Percentiles rank a stretch among this genome's conserved stretches.
These are phyloP conservation scores for Pseudomyrmex gracilis DNA, from an alignment of 1,140 invertebrate genomes.

Conservation along the genomic window DNA sequence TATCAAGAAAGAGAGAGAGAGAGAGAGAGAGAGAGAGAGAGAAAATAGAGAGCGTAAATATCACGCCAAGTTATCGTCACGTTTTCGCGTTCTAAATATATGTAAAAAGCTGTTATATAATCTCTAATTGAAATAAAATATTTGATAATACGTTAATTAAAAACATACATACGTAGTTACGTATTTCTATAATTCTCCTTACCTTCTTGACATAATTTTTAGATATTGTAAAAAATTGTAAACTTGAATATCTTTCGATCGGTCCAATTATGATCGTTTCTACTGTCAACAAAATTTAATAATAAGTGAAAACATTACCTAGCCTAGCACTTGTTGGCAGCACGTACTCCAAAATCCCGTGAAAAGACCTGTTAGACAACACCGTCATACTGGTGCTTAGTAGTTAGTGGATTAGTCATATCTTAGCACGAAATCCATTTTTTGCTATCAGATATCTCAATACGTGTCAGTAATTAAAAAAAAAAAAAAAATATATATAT, in stretches of 20 bases:
- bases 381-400: slow-evolving; percentile 79
- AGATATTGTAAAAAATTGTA: slow-evolving; percentile 22
- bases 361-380: slow-evolving; percentile 81
- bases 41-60: too few relatives aligned
- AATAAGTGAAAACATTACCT: slow-evolving; percentile 46
- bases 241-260: slow-evolving; percentile 5
- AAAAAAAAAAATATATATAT: too few relatives aligned
- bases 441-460: slow-evolving; percentile 55
- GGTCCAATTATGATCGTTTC: slow-evolving; percentile 15
- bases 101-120: too few relatives aligned
- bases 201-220: slow-evolving; percentile 26
- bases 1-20: too few relatives aligned
- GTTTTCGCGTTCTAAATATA: too few relatives aligned
- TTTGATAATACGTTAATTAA: too few relatives aligned
- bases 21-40: too few relatives aligned
- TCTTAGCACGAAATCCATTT: slow-evolving; percentile 64
- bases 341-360: slow-evolving; percentile 80
- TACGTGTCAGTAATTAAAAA: slow-evolving; percentile 48
- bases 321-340: slow-evolving; percentile 80
- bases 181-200: slow-evolving; percentile 7
- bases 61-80: too few relatives aligned
- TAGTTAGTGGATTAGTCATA: slow-evolving; percentile 75
- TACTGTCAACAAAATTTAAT: slow-evolving; percentile 30
- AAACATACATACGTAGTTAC: background rate
- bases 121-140: too few relatives aligned